Evolutionary conservation across 2,797 vertebrate species (phyloP).

Genomic region (Premnoplex brunnescens): DNA sequence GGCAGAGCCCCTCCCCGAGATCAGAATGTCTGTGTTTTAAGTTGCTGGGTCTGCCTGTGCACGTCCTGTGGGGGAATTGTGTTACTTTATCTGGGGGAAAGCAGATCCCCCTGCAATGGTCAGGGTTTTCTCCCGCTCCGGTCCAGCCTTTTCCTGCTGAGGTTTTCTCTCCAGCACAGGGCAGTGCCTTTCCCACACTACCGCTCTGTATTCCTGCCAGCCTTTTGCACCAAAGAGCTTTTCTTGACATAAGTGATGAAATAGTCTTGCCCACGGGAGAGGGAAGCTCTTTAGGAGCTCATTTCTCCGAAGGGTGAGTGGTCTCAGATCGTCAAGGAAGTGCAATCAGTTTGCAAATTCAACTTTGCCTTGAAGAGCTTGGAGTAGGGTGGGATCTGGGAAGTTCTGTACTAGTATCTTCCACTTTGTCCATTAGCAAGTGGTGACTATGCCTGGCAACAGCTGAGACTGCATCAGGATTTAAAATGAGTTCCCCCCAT

Average conservation of each 20-base stretch:
- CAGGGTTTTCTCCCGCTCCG: background rate
- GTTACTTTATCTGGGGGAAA: background rate
- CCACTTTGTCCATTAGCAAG: background rate
- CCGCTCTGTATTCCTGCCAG: background rate
- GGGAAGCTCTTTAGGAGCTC: background rate
- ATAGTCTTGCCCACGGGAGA: background rate
- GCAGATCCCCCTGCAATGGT: background rate
- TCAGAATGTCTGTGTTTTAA: background rate
- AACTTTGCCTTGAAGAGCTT: background rate
- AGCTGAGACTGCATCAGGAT: background rate
- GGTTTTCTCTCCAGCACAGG: background rate
- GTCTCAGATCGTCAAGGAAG: background rate
- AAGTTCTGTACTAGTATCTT: background rate
- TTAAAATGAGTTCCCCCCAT: background rate
- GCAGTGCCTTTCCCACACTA: background rate
- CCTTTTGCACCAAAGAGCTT: background rate
- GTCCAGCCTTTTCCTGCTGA: background rate
- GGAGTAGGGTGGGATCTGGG: background rate
- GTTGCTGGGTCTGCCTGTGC: background rate
- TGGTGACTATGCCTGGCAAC: background rate
- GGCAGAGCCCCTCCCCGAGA: background rate
- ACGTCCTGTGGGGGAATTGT: accelerated
- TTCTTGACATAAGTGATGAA: background rate
- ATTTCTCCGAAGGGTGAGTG: background rate
- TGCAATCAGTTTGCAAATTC: background rate